Base-by-base conservation (phyloP, 1,140 invertebrate species). In the Holcopasites calliopsidis region DNA sequence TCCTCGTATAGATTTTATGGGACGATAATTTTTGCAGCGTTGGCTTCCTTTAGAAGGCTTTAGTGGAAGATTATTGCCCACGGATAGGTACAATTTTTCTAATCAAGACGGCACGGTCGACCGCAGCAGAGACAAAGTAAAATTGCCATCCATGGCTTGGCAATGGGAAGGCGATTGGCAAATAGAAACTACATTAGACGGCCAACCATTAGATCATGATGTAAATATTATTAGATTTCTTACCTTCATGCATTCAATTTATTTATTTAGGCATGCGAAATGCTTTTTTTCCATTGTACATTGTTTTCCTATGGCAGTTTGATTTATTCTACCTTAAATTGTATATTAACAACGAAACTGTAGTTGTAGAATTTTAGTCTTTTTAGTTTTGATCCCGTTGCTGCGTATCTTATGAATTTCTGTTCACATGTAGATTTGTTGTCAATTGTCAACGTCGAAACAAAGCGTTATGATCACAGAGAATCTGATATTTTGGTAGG, bases 91-190 rank as follows among this genome's bases (percentile, higher is more conserved):
- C 86, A 94, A 95, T 85, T 97, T 96, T 92, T 97, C 96, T 1
- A 96, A 94, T 87, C 94, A 94, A 85, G 96, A 97, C 93, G 97
- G 97, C 3, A 94, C 94, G 28, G 92, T 93, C 60, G 94, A 97
- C 84, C 93, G 95, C 62, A 94, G 94, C 33, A 95, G 96, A 73
- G 95, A 97, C 82, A 94, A 94, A 85, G 96, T 98, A 54, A 92
- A 95, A 81, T 90, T 98, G 31, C 97, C 97, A 26, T 97, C 97
- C 0, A 94, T 97, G 94, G 96, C 97, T 73, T 98, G 97, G 97
- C 95, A 97, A 85, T 98, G 97, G 97, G 97, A 98, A 92, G 95
- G 95, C 4, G 96, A 97, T 80, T 99, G 97, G 97, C 94, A 96
- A 78, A 93, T 98, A 62, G 97, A 98, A 89, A 93, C 96, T 16